These are phyloP conservation scores for Narcine bancroftii DNA, from an alignment of 2,113 vertebrate species.

Conservation along the genomic window DNA sequence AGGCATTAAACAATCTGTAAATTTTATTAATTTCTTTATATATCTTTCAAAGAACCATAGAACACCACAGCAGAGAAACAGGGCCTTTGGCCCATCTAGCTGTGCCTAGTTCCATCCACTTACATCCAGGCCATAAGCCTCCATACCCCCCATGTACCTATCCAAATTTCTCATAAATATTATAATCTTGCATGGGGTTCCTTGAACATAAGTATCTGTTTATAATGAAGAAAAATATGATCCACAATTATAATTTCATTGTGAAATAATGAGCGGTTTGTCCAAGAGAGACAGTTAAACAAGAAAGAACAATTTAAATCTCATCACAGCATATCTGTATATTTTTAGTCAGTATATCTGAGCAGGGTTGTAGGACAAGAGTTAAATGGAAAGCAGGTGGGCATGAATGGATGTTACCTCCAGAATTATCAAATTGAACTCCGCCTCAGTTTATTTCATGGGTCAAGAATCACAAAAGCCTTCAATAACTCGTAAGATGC, in stretches of 20 bases:
- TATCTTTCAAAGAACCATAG: too few relatives aligned
- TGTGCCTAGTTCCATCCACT: too few relatives aligned
- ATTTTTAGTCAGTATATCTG: not conserved
- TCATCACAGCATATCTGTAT: not conserved
- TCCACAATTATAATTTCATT: not conserved
- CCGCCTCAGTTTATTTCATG: not conserved
- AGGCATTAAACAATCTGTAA: not conserved
- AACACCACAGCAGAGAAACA: too few relatives aligned
- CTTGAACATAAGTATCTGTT: not conserved
- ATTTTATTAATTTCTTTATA: too few relatives aligned
- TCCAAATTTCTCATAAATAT: too few relatives aligned
- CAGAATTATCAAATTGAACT: not conserved
- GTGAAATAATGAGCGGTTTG: not conserved
- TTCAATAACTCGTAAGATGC: too few relatives aligned
- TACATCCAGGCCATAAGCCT: too few relatives aligned
- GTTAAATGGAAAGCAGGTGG: not conserved
- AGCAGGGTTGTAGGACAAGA: not conserved
- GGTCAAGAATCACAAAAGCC: not conserved
- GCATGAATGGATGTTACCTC: not conserved
- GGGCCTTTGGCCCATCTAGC: too few relatives aligned
- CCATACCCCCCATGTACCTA: too few relatives aligned
- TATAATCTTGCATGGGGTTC: not conserved
- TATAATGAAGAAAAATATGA: not conserved
- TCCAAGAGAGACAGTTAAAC: not conserved
- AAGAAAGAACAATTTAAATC: not conserved